Conservation (phyloP, 2,797 vertebrate genomes). For the Peromyscus attwateri region DNA sequence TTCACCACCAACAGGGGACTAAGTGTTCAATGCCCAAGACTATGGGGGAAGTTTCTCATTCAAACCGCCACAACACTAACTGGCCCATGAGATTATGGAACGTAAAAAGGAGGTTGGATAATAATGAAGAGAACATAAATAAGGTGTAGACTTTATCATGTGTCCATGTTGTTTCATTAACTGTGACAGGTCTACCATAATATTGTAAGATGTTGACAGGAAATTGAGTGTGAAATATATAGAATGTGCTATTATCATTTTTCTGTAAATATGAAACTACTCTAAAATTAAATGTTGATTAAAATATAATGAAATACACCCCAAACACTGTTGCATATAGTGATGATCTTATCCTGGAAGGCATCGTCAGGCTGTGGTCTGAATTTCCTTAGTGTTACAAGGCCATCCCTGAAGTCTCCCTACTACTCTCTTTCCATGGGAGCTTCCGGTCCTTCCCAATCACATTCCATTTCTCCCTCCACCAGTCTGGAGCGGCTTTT, state of each 20-base stretch:
- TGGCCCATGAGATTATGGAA: neutral
- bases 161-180: neutral
- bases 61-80: neutral
- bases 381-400: conserved; percentile 8
- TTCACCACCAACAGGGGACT: neutral
- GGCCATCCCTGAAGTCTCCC: neutral
- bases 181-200: neutral
- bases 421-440: neutral
- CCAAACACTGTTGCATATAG: neutral
- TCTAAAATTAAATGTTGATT: neutral
- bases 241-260: neutral
- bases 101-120: neutral
- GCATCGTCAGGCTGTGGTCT: neutral
- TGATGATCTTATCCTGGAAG: conserved; percentile 17
- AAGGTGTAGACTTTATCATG: neutral
- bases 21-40: neutral
- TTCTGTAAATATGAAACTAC: conserved; percentile 40
- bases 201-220: neutral
- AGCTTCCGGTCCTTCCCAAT: neutral
- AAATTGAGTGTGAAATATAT: neutral
- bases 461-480: neutral
- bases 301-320: neutral
- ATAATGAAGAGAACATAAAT: neutral
- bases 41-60: neutral
- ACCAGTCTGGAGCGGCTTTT: neutral